Evolutionary conservation across 2,113 vertebrate species (phyloP).

Genomic region (Lynx canadensis): DNA sequence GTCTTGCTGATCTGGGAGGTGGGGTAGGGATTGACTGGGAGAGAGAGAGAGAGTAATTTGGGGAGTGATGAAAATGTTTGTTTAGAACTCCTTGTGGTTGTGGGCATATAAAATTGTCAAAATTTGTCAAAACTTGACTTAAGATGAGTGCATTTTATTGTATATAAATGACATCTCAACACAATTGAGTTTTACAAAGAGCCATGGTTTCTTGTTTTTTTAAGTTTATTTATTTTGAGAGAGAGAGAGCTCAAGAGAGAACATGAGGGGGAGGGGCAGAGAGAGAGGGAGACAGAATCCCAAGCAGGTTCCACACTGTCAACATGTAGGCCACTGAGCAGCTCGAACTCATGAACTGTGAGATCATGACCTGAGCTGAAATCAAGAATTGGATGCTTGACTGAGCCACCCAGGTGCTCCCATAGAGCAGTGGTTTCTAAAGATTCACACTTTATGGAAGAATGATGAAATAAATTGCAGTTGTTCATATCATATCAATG

Average conservation of each 20-base stretch:
- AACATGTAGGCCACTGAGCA: too few species aligned
- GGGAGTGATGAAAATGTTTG: background rate
- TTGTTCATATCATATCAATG: background rate
- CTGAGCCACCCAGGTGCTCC: background rate
- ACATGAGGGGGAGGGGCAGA: too few species aligned
- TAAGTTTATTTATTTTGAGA: too few species aligned
- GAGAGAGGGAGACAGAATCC: too few species aligned
- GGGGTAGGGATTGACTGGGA: background rate
- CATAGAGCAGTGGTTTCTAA: conserved; percentile 6
- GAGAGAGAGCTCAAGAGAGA: too few species aligned
- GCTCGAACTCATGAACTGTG: too few species aligned
- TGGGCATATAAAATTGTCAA: background rate
- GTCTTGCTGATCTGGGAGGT: background rate
- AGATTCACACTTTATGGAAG: background rate
- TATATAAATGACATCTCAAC: background rate
- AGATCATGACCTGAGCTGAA: too few species aligned
- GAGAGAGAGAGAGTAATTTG: background rate
- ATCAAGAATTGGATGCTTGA: too few species aligned
- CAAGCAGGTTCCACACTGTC: too few species aligned
- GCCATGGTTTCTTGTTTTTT: background rate
- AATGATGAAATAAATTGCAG: background rate
- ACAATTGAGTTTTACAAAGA: background rate
- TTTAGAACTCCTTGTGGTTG: background rate
- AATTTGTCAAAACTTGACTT: background rate
- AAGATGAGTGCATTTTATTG: background rate